Conservation (phyloP, 2,113 vertebrate genomes). For the Panurus biarmicus region DNA sequence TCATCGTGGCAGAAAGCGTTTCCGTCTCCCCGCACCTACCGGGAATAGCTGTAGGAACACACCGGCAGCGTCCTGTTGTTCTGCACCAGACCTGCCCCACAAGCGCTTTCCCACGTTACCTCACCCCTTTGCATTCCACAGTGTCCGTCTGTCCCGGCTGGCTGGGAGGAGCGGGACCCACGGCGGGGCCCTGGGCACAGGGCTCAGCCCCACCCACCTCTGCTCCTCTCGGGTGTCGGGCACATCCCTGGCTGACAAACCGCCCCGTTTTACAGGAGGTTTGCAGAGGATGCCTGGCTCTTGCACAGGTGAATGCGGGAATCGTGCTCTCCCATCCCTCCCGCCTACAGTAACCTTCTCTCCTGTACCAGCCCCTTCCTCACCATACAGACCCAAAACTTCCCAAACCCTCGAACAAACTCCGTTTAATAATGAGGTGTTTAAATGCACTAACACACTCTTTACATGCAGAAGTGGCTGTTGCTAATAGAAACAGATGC, state of each 20-base stretch:
- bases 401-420: background rate
- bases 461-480: background rate
- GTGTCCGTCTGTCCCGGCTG: background rate
- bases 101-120: background rate
- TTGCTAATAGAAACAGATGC: conserved; percentile 46
- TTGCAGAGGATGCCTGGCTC: background rate
- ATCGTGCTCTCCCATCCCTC: background rate
- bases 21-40: background rate
- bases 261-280: fast-evolving
- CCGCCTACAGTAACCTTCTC: fast-evolving
- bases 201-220: background rate
- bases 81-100: background rate
- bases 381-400: fast-evolving
- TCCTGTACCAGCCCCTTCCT: background rate
- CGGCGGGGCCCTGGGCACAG: background rate
- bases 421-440: background rate
- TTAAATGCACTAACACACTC: background rate
- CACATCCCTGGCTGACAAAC: background rate
- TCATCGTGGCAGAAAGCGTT: background rate
- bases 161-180: background rate
- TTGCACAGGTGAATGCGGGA: fast-evolving
- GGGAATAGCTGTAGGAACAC: background rate
- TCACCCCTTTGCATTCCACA: background rate
- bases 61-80: background rate
- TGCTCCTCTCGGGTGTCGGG: background rate